Conservation (phyloP, 2,797 vertebrate species). For the Fistularia commersonii region DNA sequence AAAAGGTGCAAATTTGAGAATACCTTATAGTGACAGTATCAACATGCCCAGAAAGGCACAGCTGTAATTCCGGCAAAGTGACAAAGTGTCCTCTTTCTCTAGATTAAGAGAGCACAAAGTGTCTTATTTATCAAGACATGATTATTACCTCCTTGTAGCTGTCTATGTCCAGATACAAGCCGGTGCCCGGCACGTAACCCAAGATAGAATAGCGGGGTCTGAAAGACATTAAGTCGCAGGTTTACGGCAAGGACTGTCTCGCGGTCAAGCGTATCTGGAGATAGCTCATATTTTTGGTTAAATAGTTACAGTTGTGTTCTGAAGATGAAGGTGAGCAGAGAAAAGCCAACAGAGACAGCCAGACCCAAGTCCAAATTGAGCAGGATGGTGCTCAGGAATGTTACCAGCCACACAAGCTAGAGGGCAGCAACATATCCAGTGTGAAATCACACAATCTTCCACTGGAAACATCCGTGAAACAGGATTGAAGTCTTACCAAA, state of each 20-base stretch:
- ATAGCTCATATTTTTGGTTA: too few relatives aligned
- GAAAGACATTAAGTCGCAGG: constrained; percentile 25
- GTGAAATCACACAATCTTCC: constrained; percentile 2
- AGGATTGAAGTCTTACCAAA: constrained; percentile 71
- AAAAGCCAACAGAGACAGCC: constrained; percentile 79
- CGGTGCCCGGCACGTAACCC: constrained; percentile 66
- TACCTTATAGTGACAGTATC: too few relatives aligned
- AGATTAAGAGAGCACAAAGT: neutral
- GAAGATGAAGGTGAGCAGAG: constrained; percentile 85
- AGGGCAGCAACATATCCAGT: constrained; percentile 17
- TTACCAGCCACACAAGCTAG: constrained; percentile 90
- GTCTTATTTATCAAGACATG: neutral
- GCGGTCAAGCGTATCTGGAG: too few relatives aligned
- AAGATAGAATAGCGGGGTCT: constrained; percentile 74
- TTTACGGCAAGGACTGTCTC: too few relatives aligned
- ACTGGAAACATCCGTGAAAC: constrained; percentile 6
- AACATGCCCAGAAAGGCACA: too few relatives aligned
- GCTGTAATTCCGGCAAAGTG: neutral
- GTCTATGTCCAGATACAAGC: constrained; percentile 72
- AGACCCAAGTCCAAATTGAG: constrained; percentile 90
- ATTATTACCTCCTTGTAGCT: constrained; percentile 65
- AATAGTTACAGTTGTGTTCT: constrained; percentile 89
- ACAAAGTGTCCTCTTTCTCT: too few relatives aligned
- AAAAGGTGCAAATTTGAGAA: too few relatives aligned
- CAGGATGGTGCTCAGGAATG: constrained; percentile 80